Percentiles rank a stretch among this genome's conserved stretches.
These are phyloP conservation scores for Monopterus albus DNA, from an alignment of 2,113 vertebrate species.

Conservation along the genomic window DNA sequence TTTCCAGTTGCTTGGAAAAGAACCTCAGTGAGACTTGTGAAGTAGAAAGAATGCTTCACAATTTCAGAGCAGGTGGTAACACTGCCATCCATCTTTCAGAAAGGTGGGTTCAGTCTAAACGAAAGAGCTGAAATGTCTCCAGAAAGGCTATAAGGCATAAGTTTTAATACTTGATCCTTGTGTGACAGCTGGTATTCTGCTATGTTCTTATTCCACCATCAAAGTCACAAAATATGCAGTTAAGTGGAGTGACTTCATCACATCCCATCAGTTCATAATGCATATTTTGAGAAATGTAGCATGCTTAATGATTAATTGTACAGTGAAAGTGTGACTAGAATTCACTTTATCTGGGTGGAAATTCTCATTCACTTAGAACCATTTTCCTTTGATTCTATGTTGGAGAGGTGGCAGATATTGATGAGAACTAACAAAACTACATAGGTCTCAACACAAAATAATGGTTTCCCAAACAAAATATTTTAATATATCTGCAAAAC, in stretches of 20 bases:
- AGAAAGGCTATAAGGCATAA: not conserved
- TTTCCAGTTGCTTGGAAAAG: slow-evolving; percentile 31
- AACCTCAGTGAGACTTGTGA: slow-evolving; percentile 40
- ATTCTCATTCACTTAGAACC: not conserved
- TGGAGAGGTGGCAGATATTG: not conserved
- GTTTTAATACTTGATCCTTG: slow-evolving; percentile 4
- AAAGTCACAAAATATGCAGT: slow-evolving; percentile 7
- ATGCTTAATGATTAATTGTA: slow-evolving; percentile 14
- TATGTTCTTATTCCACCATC: not conserved
- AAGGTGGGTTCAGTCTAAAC: slow-evolving; percentile 27
- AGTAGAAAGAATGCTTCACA: slow-evolving; percentile 22
- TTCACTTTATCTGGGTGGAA: not conserved
- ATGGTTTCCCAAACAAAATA: not conserved
- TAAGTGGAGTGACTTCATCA: slow-evolving; percentile 25
- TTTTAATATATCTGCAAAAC: not conserved
- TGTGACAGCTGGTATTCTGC: slow-evolving; percentile 1
- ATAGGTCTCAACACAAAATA: not conserved
- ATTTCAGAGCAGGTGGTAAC: slow-evolving; percentile 31
- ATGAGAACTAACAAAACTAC: not conserved
- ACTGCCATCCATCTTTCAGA: slow-evolving; percentile 15
- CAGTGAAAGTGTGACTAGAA: not conserved
- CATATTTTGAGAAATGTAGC: slow-evolving; percentile 30
- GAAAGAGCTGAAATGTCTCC: slow-evolving; percentile 24
- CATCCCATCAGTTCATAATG: slow-evolving; percentile 19
- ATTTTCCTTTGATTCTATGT: not conserved